A percentile compares a stretch with the other conserved stretches of the same genome.
phyloP scores from a whole-genome alignment of 2,797 vertebrate species.

The Gymnothorax reevesii region DNA sequence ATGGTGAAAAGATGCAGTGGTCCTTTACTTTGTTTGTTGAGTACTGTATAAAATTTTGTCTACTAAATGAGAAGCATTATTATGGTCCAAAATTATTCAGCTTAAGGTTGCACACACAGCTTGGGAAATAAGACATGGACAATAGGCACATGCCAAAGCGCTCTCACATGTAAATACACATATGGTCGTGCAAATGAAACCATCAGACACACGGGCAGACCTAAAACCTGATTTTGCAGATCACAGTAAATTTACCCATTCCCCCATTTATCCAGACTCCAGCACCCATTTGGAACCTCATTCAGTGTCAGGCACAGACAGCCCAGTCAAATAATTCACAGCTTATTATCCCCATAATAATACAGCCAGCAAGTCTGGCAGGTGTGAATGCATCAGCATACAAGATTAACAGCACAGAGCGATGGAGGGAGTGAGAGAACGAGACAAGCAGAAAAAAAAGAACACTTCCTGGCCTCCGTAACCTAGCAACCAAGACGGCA shows the following conservation, averaged over 20 bases:
- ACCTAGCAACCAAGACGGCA: constrained; percentile 14
- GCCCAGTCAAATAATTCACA: not conserved
- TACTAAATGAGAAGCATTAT: no score
- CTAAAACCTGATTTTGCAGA: not conserved
- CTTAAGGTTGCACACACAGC: no score
- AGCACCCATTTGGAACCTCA: not conserved
- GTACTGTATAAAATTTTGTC: no score
- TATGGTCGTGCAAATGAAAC: not conserved
- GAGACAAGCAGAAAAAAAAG: not conserved
- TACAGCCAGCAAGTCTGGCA: constrained; percentile 1
- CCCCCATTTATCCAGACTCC: not conserved
- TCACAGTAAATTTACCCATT: not conserved
- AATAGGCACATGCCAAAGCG: no score
- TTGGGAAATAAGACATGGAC: not conserved
- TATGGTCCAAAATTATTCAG: no score
- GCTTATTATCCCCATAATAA: not conserved
- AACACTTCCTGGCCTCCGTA: constrained; percentile 16
- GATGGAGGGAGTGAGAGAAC: not conserved
- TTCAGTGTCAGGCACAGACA: not conserved
- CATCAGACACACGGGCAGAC: not conserved
- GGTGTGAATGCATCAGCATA: not conserved
- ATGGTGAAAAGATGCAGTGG: no score
- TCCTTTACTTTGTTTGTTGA: no score
- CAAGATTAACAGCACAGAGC: not conserved
- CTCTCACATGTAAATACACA: not conserved